A percentile compares a stretch with the other conserved stretches of the same genome.
These are phyloP conservation scores for Spea bombifrons DNA, from an alignment of 2,113 vertebrate genomes.

Conservation along the genomic window DNA sequence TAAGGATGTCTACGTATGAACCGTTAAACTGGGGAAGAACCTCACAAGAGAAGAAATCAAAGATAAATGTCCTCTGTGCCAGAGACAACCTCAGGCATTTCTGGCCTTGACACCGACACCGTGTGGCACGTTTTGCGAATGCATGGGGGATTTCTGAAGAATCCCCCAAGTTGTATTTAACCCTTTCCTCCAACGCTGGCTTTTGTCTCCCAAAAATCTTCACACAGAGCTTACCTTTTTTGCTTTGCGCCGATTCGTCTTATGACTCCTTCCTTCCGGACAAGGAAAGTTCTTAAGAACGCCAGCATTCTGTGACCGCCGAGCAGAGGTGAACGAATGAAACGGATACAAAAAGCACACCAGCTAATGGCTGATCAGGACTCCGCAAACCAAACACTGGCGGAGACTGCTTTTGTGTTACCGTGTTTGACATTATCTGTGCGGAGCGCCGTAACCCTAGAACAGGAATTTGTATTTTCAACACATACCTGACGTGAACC, in stretches of 20 bases:
- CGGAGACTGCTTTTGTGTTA: not conserved
- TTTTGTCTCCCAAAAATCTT: too few relatives aligned
- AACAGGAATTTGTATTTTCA: constrained; percentile 16
- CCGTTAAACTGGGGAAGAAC: too few relatives aligned
- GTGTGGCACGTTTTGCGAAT: too few relatives aligned
- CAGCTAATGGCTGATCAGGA: not conserved
- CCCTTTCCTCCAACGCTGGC: too few relatives aligned
- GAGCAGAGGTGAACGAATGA: not conserved
- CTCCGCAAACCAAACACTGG: not conserved
- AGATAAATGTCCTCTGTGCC: too few relatives aligned
- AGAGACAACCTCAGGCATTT: too few relatives aligned
- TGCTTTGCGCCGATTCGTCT: too few relatives aligned
- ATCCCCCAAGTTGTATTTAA: too few relatives aligned
- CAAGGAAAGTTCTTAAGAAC: not conserved
- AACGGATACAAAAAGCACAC: not conserved
- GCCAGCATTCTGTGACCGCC: not conserved
- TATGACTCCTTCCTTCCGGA: not conserved
- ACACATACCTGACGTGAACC: constrained; percentile 13
- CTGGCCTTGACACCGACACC: too few relatives aligned
- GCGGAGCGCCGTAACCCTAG: not conserved
- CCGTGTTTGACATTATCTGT: constrained; percentile 1
- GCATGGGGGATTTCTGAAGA: too few relatives aligned
- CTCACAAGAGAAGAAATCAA: too few relatives aligned
- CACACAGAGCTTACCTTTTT: not conserved
- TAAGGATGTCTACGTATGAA: too few relatives aligned